phyloP scores from a whole-genome alignment of 2,888 invertebrate genomes.

The Tiphia femorata region DNA sequence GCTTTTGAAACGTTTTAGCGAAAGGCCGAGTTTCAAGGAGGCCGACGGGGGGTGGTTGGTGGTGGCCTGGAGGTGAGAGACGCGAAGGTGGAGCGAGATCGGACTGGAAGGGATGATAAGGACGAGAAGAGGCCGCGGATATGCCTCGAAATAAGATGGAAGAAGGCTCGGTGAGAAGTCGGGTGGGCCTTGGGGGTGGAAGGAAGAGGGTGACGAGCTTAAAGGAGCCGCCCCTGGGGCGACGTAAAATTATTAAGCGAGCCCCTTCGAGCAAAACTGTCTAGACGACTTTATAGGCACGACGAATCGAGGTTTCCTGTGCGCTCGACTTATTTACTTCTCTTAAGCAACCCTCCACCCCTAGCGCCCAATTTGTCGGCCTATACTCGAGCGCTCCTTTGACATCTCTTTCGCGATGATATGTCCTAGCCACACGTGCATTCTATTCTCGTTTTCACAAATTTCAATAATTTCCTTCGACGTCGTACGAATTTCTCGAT shows the following conservation, averaged over 20 bases:
- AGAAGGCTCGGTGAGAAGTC: too few species aligned
- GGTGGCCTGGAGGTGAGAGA: background rate
- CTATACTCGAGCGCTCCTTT: too few species aligned
- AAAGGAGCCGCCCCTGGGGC: constrained; percentile 39
- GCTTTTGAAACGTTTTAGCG: constrained; percentile 50
- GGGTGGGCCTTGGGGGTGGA: too few species aligned
- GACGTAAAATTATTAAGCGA: constrained; percentile 41
- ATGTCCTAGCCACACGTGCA: too few species aligned
- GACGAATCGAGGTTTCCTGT: background rate
- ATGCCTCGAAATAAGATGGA: too few species aligned
- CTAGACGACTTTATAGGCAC: constrained; percentile 11
- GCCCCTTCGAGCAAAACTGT: constrained; percentile 26
- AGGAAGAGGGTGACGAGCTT: constrained; percentile 23
- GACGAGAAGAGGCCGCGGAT: too few species aligned
- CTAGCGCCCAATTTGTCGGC: too few species aligned
- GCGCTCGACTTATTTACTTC: constrained; percentile 1
- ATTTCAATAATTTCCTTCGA: too few species aligned
- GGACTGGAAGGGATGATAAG: constrained; percentile 1
- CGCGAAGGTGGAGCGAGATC: background rate
- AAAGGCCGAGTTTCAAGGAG: constrained; percentile 25
- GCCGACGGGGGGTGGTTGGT: background rate
- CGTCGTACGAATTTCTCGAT: too few species aligned
- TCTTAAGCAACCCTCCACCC: background rate
- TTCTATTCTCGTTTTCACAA: too few species aligned
- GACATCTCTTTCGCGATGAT: too few species aligned